Evolutionary conservation across 2,888 invertebrate genomes (phyloP), one percentile per base, ranked within the genome.

Genomic region (Ctena decussata): DNA sequence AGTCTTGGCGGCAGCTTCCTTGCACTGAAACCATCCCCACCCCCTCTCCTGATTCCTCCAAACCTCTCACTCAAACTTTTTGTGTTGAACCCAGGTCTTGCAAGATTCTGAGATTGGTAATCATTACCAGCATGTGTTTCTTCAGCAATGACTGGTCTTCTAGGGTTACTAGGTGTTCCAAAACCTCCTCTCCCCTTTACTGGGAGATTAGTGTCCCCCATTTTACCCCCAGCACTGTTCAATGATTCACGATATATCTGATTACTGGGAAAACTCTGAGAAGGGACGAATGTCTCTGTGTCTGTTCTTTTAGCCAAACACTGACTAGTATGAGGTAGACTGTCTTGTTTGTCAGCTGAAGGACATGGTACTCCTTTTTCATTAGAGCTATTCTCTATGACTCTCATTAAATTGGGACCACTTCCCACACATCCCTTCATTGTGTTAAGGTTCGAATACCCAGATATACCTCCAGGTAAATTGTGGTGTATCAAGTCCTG

Each of bases 1-100:
- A 72, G 72, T 44, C 72, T 24, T 1, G 72, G 72, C 8, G 72
- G 72, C 1, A 72, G 72, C 44, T 72, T 72, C 44, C 72, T 41
- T 24, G 44, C 72, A 72, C 46, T 72, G 44, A 44, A 72, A 5
- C 46, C 72, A 46, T 46, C 65, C 32, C 65, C 65, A 12, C 35
- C 32, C 35, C 35, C 65, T 35, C 35, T 21, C 65, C 24, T 65
- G 3, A 65, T 65, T 35, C 65, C 65, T n/a, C 35, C 32, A 65
- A 65, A 65, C 35, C 65, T 65, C 18, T 65, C 65, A 65, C 65
- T 65, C 35, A 65, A 65, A 35, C 65, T 65, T 21, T 35, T 65
- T 18, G 65, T 65, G 35, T 35, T 65, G 30, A 65, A 65, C 3
- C 65, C 18, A 3, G 39, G 18, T 27, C 44, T 72, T 72, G 72